Conservation (phyloP, 2,797 vertebrate species). For the Champsocephalus esox region DNA sequence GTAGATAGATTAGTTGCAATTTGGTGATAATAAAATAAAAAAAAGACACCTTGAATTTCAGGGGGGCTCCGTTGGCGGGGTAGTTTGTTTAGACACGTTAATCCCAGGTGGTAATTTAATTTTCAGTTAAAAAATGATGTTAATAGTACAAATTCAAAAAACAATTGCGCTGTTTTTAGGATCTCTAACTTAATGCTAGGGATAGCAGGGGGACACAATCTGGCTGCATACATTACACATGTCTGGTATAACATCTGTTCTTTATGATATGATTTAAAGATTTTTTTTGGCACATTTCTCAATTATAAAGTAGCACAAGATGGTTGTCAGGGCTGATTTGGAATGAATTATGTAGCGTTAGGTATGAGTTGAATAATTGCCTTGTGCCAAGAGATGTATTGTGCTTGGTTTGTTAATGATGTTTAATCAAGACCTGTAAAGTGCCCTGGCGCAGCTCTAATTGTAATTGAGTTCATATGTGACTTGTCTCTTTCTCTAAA, state of each 20-base stretch:
- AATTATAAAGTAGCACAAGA: neutral
- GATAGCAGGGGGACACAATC: too few species aligned
- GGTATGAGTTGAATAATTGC: neutral
- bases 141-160: neutral
- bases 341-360: neutral
- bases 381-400: neutral
- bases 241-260: too few species aligned
- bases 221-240: neutral
- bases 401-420: neutral
- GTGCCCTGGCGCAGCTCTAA: neutral
- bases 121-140: neutral
- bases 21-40: too few species aligned
- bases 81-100: neutral
- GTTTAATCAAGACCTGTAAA: neutral
- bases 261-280: too few species aligned
- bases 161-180: neutral
- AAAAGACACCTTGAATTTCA: too few species aligned
- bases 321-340: neutral
- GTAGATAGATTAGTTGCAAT: too few species aligned
- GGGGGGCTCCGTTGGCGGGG: too few species aligned
- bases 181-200: too few species aligned
- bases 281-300: neutral
- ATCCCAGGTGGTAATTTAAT: neutral
- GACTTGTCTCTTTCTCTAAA: conserved; percentile 13
- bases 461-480: neutral